A percentile compares a stretch with the other conserved stretches of the same genome.
phyloP scores from a whole-genome alignment of 2,888 invertebrate genomes.

The Pterostichus niger region DNA sequence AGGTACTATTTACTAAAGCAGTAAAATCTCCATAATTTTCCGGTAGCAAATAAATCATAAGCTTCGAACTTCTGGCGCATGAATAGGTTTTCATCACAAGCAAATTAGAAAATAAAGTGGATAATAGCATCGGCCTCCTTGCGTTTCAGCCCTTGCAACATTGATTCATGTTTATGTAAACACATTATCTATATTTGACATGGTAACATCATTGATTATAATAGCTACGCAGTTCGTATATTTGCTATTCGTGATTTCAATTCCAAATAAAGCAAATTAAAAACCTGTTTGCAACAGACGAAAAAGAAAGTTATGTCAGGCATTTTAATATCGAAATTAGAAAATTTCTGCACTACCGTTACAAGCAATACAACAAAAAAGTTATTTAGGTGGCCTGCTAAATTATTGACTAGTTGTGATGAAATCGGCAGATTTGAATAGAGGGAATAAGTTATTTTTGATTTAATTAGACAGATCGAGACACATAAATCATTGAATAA shows the following conservation, averaged over 20 bases:
- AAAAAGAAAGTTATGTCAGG: slow-evolving; percentile 60
- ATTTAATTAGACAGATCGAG: slow-evolving; percentile 19
- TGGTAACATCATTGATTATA: slow-evolving; percentile 54
- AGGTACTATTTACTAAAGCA: no score
- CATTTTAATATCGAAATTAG: slow-evolving; percentile 55
- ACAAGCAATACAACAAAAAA: slow-evolving; percentile 29
- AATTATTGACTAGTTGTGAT: slow-evolving; percentile 37
- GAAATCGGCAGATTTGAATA: slow-evolving; percentile 40
- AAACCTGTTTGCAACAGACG: slow-evolving; percentile 54
- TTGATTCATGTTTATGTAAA: slow-evolving; percentile 24
- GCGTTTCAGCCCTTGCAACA: background rate
- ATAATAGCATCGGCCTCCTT: slow-evolving; percentile 9
- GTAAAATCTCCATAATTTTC: no score
- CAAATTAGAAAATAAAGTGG: slow-evolving; percentile 27
- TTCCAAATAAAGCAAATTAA: slow-evolving; percentile 59
- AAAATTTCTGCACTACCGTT: slow-evolving; percentile 39
- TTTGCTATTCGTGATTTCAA: slow-evolving; percentile 46
- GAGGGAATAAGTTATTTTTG: slow-evolving; percentile 18
- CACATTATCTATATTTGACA: slow-evolving; percentile 36
- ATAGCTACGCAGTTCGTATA: slow-evolving; percentile 9
- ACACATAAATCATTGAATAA: slow-evolving; percentile 21
- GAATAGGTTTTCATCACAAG: slow-evolving; percentile 3
- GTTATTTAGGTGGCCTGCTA: slow-evolving; percentile 39
- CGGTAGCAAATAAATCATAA: no score
- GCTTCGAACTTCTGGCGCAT: background rate